Base-by-base conservation (phyloP, 2,888 invertebrate genomes). In the Epinotia nisella region DNA sequence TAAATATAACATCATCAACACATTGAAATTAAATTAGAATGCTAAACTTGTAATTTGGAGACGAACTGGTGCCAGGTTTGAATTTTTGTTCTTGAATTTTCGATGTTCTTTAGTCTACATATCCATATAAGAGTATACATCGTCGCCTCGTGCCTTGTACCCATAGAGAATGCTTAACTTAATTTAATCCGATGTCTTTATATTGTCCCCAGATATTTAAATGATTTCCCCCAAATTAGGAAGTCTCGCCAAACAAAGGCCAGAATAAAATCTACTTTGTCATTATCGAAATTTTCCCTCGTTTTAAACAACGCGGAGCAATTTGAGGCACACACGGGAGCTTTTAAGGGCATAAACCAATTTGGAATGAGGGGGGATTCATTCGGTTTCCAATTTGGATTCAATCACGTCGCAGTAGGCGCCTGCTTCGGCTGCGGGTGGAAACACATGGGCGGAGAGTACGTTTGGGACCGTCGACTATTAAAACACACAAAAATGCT, bases 361-460 rank as follows among this genome's bases (percentile, higher is more conserved):
- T 78, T 78, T 77, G 75, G 77, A 76, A 79, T 78, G 77, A 78
- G 77, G 78, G 76, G 71, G 74, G 74, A n/a, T 83, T 82, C 79
- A 81, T 80, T 78, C 81, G 77, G 78, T 83, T 85, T 85, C 83
- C 85, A 85, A 85, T 85, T 84, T 81, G 78, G 78, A 78, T 78
- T 81, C 85, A 84, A 85, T 85, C 84, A 85, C 79, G 76, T 75
- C 75, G 78, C 77, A 80, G 78, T 78, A 76, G 78, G 77, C 79
- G 78, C 79, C 77, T 78, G 78, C 75, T 66, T 65, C 82, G 80
- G 78, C 79, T 80, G 83, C 81, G 81, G 79, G 79, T 5, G 78
- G 76, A 78, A 76, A 77, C 73, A 74, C 74, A 75, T 70, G 69
- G 21, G 64, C 74, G 70, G 74, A 76, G 73, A 76, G 76, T 76